These are phyloP conservation scores for Crenuchus spilurus DNA, from an alignment of 2,797 vertebrate species.

Conservation along the genomic window DNA sequence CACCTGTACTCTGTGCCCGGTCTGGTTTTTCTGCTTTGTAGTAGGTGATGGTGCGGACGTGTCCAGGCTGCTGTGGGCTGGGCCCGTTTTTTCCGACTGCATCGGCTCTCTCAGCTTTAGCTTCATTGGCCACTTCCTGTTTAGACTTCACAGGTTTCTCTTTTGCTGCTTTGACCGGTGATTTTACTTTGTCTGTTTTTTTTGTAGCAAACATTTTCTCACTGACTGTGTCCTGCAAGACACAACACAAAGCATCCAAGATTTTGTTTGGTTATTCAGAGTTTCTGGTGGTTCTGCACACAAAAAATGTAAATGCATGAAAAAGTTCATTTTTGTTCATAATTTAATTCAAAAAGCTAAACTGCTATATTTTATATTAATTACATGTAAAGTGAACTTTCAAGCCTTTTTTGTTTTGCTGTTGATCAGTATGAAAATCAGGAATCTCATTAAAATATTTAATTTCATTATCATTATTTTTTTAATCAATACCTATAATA, in stretches of 20 bases:
- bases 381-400: too few species aligned
- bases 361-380: too few species aligned
- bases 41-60: constrained; percentile 91
- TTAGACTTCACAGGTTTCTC: constrained; percentile 87
- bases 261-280: too few species aligned
- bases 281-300: too few species aligned
- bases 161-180: constrained; percentile 70
- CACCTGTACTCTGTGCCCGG: not conserved
- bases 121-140: constrained; percentile 78
- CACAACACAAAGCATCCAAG: constrained; percentile 15
- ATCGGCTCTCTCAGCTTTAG: constrained; percentile 56
- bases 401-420: too few species aligned
- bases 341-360: too few species aligned
- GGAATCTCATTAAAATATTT: too few species aligned
- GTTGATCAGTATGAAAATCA: too few species aligned
- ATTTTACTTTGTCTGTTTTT: constrained; percentile 76
- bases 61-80: constrained; percentile 79
- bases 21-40: constrained; percentile 84
- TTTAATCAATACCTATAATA: too few species aligned
- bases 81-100: constrained; percentile 80
- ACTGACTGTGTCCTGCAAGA: constrained; percentile 78
- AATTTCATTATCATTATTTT: too few species aligned
- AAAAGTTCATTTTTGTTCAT: too few species aligned
- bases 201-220: constrained; percentile 73
- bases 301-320: too few species aligned